Base-by-base conservation (phyloP, 2,797 vertebrate genomes). In the Notoglanidium macrostoma region DNA sequence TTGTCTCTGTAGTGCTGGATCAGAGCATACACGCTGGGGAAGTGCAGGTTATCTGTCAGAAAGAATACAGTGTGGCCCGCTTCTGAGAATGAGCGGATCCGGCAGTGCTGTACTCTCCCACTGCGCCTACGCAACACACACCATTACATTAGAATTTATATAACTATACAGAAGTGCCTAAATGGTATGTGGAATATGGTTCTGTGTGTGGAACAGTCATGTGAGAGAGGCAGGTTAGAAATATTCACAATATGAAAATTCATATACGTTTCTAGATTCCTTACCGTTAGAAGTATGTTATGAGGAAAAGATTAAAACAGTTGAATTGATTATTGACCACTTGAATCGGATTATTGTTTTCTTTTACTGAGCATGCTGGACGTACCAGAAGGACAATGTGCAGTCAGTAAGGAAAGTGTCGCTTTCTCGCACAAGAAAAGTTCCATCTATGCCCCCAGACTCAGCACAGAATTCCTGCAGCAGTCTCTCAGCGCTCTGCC, bases 371-470 rank as follows among this genome's bases (percentile, higher is more conserved):
- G 57, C 35, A 49, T 65, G 80, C 26, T 51, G 2, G 65, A 70
- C 10, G 19, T 96, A 99, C 98, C 98, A 99, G 95, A 99, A 99
- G 0, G 98, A 99, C 74, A 99, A 95, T 11, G 97, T 98, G 94
- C 92, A 98, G 92, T 97, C 96, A 0, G 95, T 94, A 83, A 93
- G 92, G 55, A 89, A 97, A n/a, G 94, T 96, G 90, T 97, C 96
- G 3, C 98, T 99, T 91, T 96, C 96, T 83, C 98, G 95, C 90
- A 98, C 98, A 90, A 99, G 79, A 93, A 99, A 99, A 0, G 97
- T 98, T 7, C 98, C 98, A 0, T 99, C 98, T 84, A 93, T 94
- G 85, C 96, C 97, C 7, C 97, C 96, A 0, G 94, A 96, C 93
- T 99, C 97, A 0, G 95, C 93, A 10, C 98, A 99, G 92, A 96